A percentile compares a stretch with the other conserved stretches of the same genome.
These are phyloP conservation scores for Poeciliopsis turneri DNA, from an alignment of 2,797 vertebrate species.

Conservation along the genomic window DNA sequence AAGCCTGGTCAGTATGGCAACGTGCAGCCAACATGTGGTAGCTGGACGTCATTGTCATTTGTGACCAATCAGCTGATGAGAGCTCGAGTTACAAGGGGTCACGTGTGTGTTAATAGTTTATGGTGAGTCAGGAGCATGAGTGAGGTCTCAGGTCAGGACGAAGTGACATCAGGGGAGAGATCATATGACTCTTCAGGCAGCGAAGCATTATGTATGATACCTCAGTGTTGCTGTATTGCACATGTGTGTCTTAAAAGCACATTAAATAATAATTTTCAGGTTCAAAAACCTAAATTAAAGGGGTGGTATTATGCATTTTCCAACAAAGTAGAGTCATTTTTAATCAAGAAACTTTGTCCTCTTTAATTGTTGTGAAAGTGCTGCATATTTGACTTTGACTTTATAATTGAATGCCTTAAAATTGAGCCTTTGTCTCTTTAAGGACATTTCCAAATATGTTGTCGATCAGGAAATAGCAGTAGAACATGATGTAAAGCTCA, in stretches of 20 bases:
- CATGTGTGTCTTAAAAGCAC: not conserved
- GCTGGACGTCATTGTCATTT: constrained; percentile 39
- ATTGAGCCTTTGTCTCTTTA: too few relatives aligned
- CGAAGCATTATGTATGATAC: not conserved
- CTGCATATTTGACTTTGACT: too few relatives aligned
- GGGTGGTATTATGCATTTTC: too few relatives aligned
- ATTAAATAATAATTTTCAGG: not conserved
- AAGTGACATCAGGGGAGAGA: constrained; percentile 2
- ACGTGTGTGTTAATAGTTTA: constrained; percentile 28
- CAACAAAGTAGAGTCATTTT: too few relatives aligned
- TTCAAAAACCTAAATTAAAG: not conserved
- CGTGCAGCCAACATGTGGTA: not conserved
- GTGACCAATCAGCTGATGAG: constrained; percentile 41
- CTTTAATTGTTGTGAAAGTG: too few relatives aligned
- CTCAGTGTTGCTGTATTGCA: not conserved
- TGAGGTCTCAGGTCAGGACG: not conserved
- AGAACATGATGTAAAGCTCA: too few relatives aligned
- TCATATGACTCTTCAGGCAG: not conserved
- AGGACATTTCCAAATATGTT: too few relatives aligned
- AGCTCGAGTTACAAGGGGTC: constrained; percentile 37
- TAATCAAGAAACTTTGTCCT: too few relatives aligned
- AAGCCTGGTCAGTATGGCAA: constrained; percentile 54
- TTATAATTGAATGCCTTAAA: too few relatives aligned
- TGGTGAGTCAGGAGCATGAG: not conserved
- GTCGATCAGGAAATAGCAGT: too few relatives aligned